Percentiles rank a stretch among this genome's conserved stretches.
Evolutionary conservation across 2,113 vertebrate genomes (phyloP).

Genomic region (Anarhynchus alexandrinus): DNA sequence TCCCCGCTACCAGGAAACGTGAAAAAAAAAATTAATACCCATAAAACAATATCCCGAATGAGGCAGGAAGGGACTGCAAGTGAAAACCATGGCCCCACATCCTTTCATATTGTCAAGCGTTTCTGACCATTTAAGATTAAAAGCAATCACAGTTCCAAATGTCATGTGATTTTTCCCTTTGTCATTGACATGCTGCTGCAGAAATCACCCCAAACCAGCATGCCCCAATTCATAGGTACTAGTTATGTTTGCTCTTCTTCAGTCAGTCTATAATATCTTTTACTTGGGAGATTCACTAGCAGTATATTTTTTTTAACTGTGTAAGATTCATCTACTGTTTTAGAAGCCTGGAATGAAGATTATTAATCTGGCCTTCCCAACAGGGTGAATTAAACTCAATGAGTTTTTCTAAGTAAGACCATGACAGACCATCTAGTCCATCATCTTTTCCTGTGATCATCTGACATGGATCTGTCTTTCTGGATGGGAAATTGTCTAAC

Average conservation of each 20-base stretch:
- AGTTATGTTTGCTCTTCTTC: background rate
- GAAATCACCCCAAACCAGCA: background rate
- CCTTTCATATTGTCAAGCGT: background rate
- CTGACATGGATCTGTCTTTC: background rate
- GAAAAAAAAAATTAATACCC: background rate
- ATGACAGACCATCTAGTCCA: background rate
- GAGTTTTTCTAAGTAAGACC: background rate
- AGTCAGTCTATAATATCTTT: background rate
- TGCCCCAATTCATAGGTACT: background rate
- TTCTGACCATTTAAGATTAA: background rate
- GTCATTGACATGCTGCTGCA: background rate
- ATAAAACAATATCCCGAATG: background rate
- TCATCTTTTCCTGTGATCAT: background rate
- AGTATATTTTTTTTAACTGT: background rate
- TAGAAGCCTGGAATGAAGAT: background rate
- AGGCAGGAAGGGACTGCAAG: background rate
- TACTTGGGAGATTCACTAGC: background rate
- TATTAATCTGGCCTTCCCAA: background rate
- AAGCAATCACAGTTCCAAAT: background rate
- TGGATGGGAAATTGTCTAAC: rapidly evolving
- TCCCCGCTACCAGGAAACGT: background rate
- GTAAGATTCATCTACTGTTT: background rate
- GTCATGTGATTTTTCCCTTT: background rate
- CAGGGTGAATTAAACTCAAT: background rate
- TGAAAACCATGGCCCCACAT: background rate